Conservation (phyloP, 2,113 vertebrate genomes). For the Ceyx melanurus region DNA sequence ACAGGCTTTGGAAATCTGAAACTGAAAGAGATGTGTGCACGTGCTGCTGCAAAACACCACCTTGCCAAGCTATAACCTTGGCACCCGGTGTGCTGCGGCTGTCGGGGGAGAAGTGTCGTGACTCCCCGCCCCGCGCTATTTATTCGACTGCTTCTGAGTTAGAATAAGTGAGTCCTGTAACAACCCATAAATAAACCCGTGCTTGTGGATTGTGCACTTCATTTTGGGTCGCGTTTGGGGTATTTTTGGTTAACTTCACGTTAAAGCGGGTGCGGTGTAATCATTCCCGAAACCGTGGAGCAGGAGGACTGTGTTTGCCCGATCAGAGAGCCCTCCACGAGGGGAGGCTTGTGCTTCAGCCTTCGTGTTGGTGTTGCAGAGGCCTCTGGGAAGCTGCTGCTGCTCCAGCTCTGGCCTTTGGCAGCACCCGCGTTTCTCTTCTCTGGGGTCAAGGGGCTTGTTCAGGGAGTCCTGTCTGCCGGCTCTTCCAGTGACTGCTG, state of each 20-base stretch:
- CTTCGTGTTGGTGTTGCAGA: neutral
- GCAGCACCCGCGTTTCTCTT: rapidly evolving
- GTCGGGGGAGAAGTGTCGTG: neutral
- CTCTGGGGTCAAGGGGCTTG: rapidly evolving
- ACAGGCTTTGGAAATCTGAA: neutral
- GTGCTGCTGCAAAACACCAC: neutral
- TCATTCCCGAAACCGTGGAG: rapidly evolving
- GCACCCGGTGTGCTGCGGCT: neutral
- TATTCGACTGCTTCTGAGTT: neutral
- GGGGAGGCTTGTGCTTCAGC: neutral
- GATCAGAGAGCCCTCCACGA: neutral
- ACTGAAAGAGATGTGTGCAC: neutral
- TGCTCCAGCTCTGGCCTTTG: rapidly evolving
- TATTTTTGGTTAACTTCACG: rapidly evolving
- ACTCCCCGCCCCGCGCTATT: no score
- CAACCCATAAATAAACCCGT: neutral
- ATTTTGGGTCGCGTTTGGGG: neutral
- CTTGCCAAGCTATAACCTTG: neutral
- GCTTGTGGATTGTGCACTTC: no score
- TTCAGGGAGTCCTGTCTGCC: rapidly evolving
- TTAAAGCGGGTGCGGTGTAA: rapidly evolving
- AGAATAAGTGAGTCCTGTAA: no score
- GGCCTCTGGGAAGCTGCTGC: neutral
- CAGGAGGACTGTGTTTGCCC: neutral
- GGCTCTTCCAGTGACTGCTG: neutral